Evolutionary conservation across 2,797 vertebrate genomes (phyloP), one percentile per base, ranked within the genome.

Genomic region (Acestrorhynchus altus): DNA sequence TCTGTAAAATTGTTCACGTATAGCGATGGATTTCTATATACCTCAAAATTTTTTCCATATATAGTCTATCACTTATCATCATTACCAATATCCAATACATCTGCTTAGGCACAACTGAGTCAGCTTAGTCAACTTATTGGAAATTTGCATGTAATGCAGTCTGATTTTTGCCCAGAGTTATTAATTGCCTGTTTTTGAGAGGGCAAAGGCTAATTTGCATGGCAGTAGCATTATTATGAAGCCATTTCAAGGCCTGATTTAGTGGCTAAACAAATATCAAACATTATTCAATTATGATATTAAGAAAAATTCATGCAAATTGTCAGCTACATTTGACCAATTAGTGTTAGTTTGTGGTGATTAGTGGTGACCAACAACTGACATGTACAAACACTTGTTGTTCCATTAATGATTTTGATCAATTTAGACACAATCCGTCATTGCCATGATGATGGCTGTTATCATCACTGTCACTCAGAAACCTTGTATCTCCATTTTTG

Each of bases 11-110:
- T 22, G 11, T 9, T n/a, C n/a, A 39, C 11, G 7, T 8, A 4
- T 4, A 56, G 28, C 49, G 5, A 20, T 54, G 67, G 31, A 31
- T 52, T 70, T 52, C 52, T 42, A 28, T 40, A 66, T 70, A 70
- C 67, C 28, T 54, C 67, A 64, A 35, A 1, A 69, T 75, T 28
- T 8, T 75, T 75, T 78, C 28, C 72, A 47, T 63, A 18, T 16
- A 20, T 81, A 31, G 12, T 28, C 61, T 12, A 46, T 10, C 39
- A 18, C 26, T 40, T 66, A 22, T 67, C 59, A 40, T 47, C 26
- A 8, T 56, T 46, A 64, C 24, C 47, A 57, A 7, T 24, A 40
- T 39, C 1, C 54, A n/a, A 18, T 28, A 31, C 18, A 20, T 72
- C 31, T 22, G 18, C 18, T 46, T 76, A 22, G 22, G 42, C 28